These are phyloP conservation scores for Donacobius atricapilla DNA, from an alignment of 2,113 vertebrate genomes.

Conservation along the genomic window DNA sequence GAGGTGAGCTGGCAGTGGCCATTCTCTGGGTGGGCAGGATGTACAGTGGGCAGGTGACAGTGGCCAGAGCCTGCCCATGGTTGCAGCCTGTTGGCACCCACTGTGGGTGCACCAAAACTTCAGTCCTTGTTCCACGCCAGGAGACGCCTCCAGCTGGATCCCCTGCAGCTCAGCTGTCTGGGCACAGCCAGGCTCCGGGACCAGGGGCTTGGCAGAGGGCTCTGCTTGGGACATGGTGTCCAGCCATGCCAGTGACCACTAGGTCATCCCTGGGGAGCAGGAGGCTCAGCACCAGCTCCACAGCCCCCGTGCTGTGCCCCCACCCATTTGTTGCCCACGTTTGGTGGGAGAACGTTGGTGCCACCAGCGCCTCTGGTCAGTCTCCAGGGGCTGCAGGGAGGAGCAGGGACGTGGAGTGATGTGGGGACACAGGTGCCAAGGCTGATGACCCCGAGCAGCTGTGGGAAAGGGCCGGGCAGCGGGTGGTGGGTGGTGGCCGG, in stretches of 20 bases:
- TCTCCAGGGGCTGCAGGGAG: neutral
- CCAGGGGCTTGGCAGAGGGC: neutral
- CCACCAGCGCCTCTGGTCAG: rapidly evolving
- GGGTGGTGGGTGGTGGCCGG: neutral
- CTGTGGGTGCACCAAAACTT: neutral
- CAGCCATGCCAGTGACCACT: neutral
- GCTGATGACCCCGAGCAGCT: neutral
- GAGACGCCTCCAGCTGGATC: rapidly evolving
- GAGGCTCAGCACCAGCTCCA: neutral
- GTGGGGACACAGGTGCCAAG: neutral
- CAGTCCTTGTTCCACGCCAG: rapidly evolving
- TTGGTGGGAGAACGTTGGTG: rapidly evolving
- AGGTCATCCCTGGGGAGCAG: rapidly evolving
- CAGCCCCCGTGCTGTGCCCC: neutral
- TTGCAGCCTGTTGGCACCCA: neutral
- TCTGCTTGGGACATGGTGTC: rapidly evolving
- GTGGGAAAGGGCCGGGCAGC: neutral
- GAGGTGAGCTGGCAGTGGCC: rapidly evolving
- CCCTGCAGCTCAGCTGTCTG: too few relatives aligned
- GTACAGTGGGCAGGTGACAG: neutral
- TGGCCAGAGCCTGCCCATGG: neutral
- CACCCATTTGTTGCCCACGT: rapidly evolving
- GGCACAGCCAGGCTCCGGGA: neutral
- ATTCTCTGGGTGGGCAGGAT: neutral
- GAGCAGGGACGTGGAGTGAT: neutral